Conservation (phyloP, 2,888 invertebrate genomes). For the Podabrus alpinus region DNA sequence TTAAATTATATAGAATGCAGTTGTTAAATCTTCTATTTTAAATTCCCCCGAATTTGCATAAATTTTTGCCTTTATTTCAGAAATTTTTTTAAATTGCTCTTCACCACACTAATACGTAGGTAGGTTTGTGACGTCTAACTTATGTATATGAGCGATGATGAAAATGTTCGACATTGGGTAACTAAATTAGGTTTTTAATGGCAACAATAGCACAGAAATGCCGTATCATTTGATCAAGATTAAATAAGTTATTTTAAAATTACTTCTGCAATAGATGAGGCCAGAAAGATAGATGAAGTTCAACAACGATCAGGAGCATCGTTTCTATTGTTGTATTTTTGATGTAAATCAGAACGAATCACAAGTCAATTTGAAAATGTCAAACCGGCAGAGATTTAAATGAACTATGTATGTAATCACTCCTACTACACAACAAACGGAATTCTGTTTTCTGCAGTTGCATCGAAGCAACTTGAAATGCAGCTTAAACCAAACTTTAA, state of each 20-base stretch:
- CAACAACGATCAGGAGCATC: conserved; percentile 27
- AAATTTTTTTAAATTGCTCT: neutral
- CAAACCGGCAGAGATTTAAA: conserved; percentile 35
- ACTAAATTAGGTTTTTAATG: conserved; percentile 15
- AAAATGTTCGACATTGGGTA: neutral
- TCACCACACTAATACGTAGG: too few relatives aligned
- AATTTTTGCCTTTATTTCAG: neutral
- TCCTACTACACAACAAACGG: neutral
- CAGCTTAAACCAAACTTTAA: neutral
- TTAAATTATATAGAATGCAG: neutral
- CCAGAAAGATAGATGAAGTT: conserved; percentile 18
- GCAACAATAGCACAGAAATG: conserved; percentile 18
- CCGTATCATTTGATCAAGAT: conserved; percentile 22
- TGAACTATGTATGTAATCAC: conserved; percentile 37
- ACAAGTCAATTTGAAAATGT: conserved; percentile 43
- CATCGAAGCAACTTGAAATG: neutral
- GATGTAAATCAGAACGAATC: conserved; percentile 41
- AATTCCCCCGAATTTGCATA: neutral
- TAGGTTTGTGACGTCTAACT: neutral
- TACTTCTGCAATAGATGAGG: conserved; percentile 20
- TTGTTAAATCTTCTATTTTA: neutral
- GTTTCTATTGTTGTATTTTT: conserved; percentile 36
- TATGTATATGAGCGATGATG: neutral
- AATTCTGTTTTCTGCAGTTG: neutral
- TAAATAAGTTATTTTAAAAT: conserved; percentile 10